Conservation (phyloP, 1,140 invertebrate species). For the Megalopta genalis region DNA sequence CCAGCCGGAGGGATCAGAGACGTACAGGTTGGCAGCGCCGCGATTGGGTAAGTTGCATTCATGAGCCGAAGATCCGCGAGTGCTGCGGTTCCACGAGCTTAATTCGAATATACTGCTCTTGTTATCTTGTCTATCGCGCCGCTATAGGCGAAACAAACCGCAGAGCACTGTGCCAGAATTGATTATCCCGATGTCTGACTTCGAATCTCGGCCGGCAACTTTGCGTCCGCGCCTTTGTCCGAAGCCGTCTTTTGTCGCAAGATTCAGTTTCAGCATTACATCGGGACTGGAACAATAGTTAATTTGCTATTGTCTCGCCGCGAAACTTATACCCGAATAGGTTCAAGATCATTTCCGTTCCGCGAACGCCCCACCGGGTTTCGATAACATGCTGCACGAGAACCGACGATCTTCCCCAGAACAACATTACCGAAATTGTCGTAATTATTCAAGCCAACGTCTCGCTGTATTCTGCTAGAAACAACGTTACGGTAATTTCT, state of each 20-base stretch:
- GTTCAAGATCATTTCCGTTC: too few species aligned
- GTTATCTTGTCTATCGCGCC: conserved; percentile 23
- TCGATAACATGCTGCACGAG: too few species aligned
- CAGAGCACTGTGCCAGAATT: background rate
- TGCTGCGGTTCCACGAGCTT: conserved; percentile 27
- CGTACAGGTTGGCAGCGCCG: conserved; percentile 10
- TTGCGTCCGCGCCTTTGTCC: background rate
- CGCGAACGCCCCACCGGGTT: too few species aligned
- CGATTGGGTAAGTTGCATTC: conserved; percentile 12
- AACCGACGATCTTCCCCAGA: too few species aligned
- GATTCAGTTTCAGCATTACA: conserved; percentile 9
- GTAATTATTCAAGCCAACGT: too few species aligned
- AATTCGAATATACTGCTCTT: conserved; percentile 23
- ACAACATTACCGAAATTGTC: too few species aligned
- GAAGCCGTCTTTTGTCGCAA: conserved; percentile 1
- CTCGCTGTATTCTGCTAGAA: too few species aligned
- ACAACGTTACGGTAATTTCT: too few species aligned
- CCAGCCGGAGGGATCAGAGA: background rate
- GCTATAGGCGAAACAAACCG: background rate
- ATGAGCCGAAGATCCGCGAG: conserved; percentile 26
- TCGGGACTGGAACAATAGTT: too few species aligned
- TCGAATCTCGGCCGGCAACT: conserved; percentile 4
- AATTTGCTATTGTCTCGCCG: background rate
- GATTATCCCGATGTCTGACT: conserved; percentile 14
- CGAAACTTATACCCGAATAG: too few species aligned